Evolutionary conservation across 2,888 invertebrate species (phyloP).

Genomic region (Amphipoea lucens): DNA sequence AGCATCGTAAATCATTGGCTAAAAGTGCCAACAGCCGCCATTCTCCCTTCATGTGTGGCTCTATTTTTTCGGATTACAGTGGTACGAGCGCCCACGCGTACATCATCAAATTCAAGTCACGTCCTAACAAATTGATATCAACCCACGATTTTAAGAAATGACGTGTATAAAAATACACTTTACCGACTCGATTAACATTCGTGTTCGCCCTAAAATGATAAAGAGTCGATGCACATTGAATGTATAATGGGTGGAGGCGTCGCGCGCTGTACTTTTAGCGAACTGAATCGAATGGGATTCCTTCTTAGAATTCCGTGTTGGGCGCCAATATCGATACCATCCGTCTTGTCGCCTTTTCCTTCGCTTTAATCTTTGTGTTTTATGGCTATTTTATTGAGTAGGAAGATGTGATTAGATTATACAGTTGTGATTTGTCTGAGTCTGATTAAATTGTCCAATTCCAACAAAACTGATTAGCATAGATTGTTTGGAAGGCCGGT

Average conservation of each 20-base stretch:
- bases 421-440: slow-evolving; percentile 35
- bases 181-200: slow-evolving; percentile 77
- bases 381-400: slow-evolving; percentile 46
- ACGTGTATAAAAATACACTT: slow-evolving; percentile 82
- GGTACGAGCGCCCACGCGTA: slow-evolving; percentile 70
- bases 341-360: slow-evolving; percentile 55
- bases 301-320: slow-evolving; percentile 68
- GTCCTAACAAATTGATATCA: slow-evolving; percentile 83
- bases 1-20: slow-evolving; percentile 25
- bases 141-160: slow-evolving; percentile 84
- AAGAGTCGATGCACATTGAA: slow-evolving; percentile 73
- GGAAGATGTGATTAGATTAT: slow-evolving; percentile 48
- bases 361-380: slow-evolving; percentile 54
- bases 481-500: slow-evolving; percentile 30
- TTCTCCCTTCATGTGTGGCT: slow-evolving; percentile 38
- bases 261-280: slow-evolving; percentile 38
- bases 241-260: slow-evolving; percentile 68
- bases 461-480: slow-evolving; percentile 37
- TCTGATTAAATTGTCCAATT: slow-evolving; percentile 40
- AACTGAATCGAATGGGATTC: slow-evolving; percentile 63
- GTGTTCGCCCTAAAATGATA: slow-evolving; percentile 77
- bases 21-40: slow-evolving; percentile 27
- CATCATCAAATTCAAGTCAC: slow-evolving; percentile 77
- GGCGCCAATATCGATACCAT: slow-evolving; percentile 63
- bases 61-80: slow-evolving; percentile 47